Percentiles rank a stretch among this genome's conserved stretches.
Conservation (phyloP, 2,888 invertebrate species). For the Baronia brevicornis region DNA sequence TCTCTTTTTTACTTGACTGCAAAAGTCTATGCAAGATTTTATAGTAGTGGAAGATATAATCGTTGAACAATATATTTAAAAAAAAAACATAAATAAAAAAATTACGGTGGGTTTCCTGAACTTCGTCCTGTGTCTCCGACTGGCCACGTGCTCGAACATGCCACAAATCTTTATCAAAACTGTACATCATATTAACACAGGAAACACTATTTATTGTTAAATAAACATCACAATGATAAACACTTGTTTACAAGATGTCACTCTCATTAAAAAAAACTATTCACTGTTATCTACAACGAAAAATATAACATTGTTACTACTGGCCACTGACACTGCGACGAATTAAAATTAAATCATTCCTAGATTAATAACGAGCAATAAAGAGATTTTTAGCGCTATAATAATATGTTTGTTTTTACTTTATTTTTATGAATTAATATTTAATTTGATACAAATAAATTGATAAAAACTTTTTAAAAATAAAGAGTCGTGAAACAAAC, state of each 20-base stretch:
- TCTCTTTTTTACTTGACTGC: too few species aligned
- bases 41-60: too few species aligned
- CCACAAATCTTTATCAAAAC: slow-evolving; percentile 68
- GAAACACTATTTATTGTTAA: too few species aligned
- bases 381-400: too few species aligned
- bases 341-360: neutral
- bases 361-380: too few species aligned
- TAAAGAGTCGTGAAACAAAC: too few species aligned
- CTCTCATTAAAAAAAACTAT: slow-evolving; percentile 1
- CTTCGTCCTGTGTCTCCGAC: slow-evolving; percentile 32
- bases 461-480: too few species aligned
- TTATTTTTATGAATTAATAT: too few species aligned
- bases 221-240: too few species aligned
- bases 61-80: slow-evolving; percentile 1
- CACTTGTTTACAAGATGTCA: slow-evolving; percentile 2
- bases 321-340: slow-evolving; percentile 2
- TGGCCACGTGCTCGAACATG: slow-evolving; percentile 53
- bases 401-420: too few species aligned
- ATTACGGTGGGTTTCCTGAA: slow-evolving; percentile 29
- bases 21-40: too few species aligned
- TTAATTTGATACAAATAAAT: too few species aligned
- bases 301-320: slow-evolving; percentile 9
- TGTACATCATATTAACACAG: slow-evolving; percentile 43
- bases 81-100: slow-evolving; percentile 10
- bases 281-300: slow-evolving; percentile 2